These are phyloP conservation scores for Remorina albescens DNA, from an alignment of 2,797 vertebrate genomes.

Conservation along the genomic window DNA sequence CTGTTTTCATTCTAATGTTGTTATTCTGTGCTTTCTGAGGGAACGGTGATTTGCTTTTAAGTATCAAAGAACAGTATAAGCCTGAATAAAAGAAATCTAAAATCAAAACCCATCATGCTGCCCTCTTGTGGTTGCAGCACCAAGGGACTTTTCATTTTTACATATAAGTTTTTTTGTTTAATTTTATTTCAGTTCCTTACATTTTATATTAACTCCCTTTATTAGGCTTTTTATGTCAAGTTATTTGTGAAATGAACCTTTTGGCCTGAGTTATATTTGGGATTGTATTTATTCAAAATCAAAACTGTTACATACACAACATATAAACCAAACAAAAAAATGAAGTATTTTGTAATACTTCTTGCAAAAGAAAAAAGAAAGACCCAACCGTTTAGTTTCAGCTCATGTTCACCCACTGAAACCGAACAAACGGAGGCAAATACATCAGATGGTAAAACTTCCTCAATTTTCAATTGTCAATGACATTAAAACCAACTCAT, in stretches of 20 bases:
- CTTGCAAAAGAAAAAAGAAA: background rate
- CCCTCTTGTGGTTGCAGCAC: slow-evolving; percentile 45
- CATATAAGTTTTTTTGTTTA: too few relatives aligned
- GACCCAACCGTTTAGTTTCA: background rate
- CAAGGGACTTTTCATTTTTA: background rate
- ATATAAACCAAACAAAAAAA: background rate
- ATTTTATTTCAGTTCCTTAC: background rate
- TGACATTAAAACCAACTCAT: too few relatives aligned
- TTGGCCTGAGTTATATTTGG: background rate
- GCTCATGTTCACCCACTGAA: background rate
- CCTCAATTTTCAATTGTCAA: background rate
- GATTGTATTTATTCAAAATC: background rate
- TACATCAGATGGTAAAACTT: background rate
- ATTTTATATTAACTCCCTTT: background rate
- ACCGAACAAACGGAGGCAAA: background rate
- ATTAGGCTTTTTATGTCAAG: background rate
- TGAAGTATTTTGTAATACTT: too few relatives aligned
- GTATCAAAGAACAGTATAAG: background rate
- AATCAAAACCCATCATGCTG: background rate
- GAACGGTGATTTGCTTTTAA: background rate
- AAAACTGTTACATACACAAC: background rate
- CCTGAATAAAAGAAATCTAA: background rate
- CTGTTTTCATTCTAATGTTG: background rate
- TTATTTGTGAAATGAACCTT: background rate
- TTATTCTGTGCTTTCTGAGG: too few relatives aligned